Evolutionary conservation across 2,888 invertebrate species (phyloP).

Genomic region (Melitaea athalia): DNA sequence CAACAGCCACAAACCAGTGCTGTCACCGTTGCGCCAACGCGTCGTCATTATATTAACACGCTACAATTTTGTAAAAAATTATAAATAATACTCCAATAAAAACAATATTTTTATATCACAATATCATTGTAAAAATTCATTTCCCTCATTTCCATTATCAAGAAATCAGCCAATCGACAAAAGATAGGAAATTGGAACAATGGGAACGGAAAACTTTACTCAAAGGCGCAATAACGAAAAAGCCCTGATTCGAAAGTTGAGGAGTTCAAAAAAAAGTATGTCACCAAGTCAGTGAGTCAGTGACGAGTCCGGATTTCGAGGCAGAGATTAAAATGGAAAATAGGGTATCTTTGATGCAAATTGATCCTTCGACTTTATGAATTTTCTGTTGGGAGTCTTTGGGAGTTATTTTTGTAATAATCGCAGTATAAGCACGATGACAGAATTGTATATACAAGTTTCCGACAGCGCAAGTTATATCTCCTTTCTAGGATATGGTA

Average conservation of each 20-base stretch:
- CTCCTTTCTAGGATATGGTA: too few relatives aligned
- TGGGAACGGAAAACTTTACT: not conserved
- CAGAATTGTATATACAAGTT: too few relatives aligned
- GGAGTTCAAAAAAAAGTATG: not conserved
- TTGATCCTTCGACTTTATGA: not conserved
- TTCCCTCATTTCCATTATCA: not conserved
- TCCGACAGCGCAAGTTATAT: too few relatives aligned
- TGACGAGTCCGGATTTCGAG: slow-evolving; percentile 1
- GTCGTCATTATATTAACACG: too few relatives aligned
- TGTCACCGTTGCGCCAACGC: too few relatives aligned
- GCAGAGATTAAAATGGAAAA: not conserved
- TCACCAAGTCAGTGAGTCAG: slow-evolving; percentile 1
- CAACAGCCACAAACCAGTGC: too few relatives aligned
- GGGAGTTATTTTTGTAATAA: not conserved
- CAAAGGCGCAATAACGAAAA: not conserved
- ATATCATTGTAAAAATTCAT: not conserved
- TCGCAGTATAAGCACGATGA: too few relatives aligned
- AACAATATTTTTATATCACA: too few relatives aligned
- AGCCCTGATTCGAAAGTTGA: not conserved
- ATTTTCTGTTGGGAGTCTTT: not conserved
- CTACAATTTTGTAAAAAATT: too few relatives aligned
- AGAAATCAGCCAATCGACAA: not conserved
- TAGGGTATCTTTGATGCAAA: not conserved
- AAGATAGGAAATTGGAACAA: not conserved
- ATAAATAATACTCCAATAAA: too few relatives aligned